A percentile compares a stretch with the other conserved stretches of the same genome.
Conservation (phyloP, 2,888 invertebrate genomes). For the Melanophora roralis region DNA sequence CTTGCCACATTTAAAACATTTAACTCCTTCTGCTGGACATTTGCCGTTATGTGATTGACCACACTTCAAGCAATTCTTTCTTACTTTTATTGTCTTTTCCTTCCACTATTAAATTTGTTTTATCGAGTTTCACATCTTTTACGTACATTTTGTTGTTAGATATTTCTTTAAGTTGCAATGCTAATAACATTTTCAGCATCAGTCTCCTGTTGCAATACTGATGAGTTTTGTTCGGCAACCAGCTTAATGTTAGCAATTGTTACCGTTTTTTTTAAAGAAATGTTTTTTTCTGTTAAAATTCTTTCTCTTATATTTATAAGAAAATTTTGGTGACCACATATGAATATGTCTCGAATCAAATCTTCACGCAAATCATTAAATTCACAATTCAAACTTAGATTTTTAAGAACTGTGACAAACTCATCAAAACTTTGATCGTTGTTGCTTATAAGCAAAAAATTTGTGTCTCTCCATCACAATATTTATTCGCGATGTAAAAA, state of each 20-base stretch:
- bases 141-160: no score
- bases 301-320: no score
- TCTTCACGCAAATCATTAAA: no score
- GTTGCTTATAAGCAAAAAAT: no score
- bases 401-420: not conserved
- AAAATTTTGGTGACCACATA: no score
- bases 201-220: not conserved
- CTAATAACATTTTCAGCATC: not conserved
- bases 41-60: slow-evolving; percentile 44
- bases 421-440: no score
- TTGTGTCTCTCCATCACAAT: not conserved
- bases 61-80: slow-evolving; percentile 15
- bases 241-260: not conserved
- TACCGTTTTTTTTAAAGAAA: slow-evolving; percentile 14
- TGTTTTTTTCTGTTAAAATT: not conserved
- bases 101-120: no score
- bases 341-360: no score
- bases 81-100: not conserved
- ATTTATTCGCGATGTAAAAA: slow-evolving; percentile 35
- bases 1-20: slow-evolving; percentile 33
- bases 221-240: not conserved
- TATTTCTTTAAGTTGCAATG: not conserved
- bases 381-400: not conserved
- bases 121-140: no score
- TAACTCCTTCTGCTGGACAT: slow-evolving; percentile 46